Evolutionary conservation across 2,888 invertebrate species (phyloP).

Genomic region (Hoplodrina ambigua): DNA sequence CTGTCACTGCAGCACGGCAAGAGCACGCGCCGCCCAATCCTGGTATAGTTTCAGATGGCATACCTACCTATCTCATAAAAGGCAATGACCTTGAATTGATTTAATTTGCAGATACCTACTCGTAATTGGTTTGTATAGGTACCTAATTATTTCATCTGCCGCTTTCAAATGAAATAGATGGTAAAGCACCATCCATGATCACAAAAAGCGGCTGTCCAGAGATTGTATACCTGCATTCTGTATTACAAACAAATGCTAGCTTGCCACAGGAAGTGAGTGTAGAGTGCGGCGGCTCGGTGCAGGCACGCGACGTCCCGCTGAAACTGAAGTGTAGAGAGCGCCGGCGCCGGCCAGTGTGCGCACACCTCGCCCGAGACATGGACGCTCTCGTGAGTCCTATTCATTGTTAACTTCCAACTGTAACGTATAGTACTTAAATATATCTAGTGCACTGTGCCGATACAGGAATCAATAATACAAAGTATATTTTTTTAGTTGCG

Average conservation of each 20-base stretch:
- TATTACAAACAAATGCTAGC: not conserved
- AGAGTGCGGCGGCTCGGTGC: slow-evolving; percentile 28
- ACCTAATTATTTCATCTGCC: not conserved
- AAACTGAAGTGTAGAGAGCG: slow-evolving; percentile 38
- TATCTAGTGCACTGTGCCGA: slow-evolving; percentile 7
- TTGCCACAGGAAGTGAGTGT: slow-evolving; percentile 48
- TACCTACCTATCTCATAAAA: not conserved
- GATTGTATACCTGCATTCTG: not conserved
- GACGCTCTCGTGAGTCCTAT: slow-evolving; percentile 58
- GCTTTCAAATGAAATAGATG: slow-evolving; percentile 24
- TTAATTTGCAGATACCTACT: not conserved
- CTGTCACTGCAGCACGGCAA: not conserved
- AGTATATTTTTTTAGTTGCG: not conserved
- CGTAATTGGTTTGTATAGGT: slow-evolving; percentile 7
- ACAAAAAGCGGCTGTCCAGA: not conserved
- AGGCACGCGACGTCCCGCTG: slow-evolving; percentile 24
- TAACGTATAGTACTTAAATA: not conserved
- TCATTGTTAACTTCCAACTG: not conserved
- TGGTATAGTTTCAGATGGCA: not conserved
- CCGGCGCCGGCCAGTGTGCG: slow-evolving; percentile 49
- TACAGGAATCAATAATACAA: not conserved
- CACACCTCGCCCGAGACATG: slow-evolving; percentile 60
- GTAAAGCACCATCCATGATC: slow-evolving; percentile 11
- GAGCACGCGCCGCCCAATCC: slow-evolving; percentile 11
- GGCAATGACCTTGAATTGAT: slow-evolving; percentile 16